These are phyloP conservation scores for Geothlypis trichas DNA, from an alignment of 2,113 vertebrate species.

Conservation along the genomic window DNA sequence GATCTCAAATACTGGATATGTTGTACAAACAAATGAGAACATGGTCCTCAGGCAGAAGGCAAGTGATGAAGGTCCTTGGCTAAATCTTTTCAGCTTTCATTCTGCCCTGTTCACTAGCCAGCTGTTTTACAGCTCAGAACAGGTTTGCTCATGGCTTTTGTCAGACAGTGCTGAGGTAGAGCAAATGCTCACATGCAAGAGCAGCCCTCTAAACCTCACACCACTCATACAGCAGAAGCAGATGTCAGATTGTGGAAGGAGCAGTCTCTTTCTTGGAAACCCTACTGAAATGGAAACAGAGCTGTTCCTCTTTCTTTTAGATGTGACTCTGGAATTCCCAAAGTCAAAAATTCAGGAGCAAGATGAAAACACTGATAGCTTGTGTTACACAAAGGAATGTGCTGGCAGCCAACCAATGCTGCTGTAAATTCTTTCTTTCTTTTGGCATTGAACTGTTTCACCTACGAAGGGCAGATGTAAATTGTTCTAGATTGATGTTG, in stretches of 20 bases:
- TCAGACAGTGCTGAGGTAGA: neutral
- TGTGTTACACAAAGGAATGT: neutral
- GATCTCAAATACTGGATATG: neutral
- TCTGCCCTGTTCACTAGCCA: neutral
- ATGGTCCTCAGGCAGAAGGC: neutral
- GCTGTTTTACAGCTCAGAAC: neutral
- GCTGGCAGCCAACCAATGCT: neutral
- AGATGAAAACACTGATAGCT: neutral
- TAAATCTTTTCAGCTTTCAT: neutral
- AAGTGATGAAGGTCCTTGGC: neutral
- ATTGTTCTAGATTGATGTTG: slow-evolving; percentile 5
- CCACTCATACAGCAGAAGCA: neutral
- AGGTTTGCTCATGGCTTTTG: neutral
- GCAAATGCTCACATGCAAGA: neutral
- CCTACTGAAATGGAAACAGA: slow-evolving; percentile 3
- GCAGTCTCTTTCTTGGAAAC: neutral
- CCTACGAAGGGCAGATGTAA: neutral
- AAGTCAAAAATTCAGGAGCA: slow-evolving; percentile 25
- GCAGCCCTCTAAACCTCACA: neutral
- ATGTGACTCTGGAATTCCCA: neutral
- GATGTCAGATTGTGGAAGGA: neutral
- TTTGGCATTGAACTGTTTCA: neutral
- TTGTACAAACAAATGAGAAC: neutral
- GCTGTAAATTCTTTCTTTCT: slow-evolving; percentile 13
- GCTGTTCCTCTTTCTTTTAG: neutral